These are phyloP conservation scores for Garra rufa DNA, from an alignment of 2,113 vertebrate species.

Conservation along the genomic window DNA sequence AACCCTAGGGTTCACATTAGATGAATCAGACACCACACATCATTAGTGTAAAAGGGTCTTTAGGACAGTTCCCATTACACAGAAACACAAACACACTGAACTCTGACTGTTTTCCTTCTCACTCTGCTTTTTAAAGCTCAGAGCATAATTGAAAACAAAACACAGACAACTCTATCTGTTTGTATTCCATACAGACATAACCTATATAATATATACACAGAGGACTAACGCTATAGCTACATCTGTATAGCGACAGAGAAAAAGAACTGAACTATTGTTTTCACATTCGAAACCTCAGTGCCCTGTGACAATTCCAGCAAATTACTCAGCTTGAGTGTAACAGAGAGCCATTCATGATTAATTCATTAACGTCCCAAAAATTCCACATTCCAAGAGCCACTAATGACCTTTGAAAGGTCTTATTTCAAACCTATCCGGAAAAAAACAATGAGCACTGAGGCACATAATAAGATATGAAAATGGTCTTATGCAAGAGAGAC, in stretches of 20 bases:
- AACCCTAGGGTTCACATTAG: conserved; percentile 7
- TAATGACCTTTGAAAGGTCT: conserved; percentile 48
- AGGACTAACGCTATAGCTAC: background rate
- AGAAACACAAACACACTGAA: conserved; percentile 1
- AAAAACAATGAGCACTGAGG: conserved; percentile 21
- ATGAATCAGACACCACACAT: conserved; percentile 15
- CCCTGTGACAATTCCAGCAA: conserved; percentile 22
- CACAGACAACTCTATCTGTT: background rate
- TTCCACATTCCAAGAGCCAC: conserved; percentile 18
- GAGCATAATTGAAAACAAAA: background rate
- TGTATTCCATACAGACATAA: background rate
- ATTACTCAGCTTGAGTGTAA: conserved; percentile 36
- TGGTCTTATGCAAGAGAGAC: background rate
- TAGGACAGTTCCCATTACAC: conserved; percentile 21
- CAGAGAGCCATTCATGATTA: conserved; percentile 44
- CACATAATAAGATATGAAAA: background rate
- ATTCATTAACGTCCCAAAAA: conserved; percentile 52
- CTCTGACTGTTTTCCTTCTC: background rate
- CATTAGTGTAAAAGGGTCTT: conserved; percentile 13
- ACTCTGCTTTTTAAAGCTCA: background rate
- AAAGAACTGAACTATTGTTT: background rate
- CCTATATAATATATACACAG: background rate
- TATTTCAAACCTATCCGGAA: background rate
- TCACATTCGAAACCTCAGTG: background rate
- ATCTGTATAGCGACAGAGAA: background rate